Evolutionary conservation across 1,140 invertebrate genomes (phyloP).

Genomic region (Apis dorsata): DNA sequence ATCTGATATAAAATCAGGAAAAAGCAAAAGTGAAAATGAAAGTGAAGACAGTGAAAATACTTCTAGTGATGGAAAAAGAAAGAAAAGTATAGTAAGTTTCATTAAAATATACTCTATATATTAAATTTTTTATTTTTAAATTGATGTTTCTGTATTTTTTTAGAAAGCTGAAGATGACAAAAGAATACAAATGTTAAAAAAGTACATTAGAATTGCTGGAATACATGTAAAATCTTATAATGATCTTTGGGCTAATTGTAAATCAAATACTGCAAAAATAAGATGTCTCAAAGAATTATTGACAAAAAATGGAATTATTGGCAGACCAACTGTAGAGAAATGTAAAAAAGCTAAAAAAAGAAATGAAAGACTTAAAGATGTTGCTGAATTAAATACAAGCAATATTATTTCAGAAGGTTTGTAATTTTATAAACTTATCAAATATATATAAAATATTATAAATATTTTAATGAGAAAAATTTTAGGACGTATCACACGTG

Average conservation of each 20-base stretch:
- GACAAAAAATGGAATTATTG: slow-evolving; percentile 69
- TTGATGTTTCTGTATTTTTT: slow-evolving; percentile 7
- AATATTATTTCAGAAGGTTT: slow-evolving; percentile 74
- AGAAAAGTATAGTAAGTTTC: slow-evolving; percentile 44
- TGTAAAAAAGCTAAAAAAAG: slow-evolving; percentile 70
- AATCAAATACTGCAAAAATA: slow-evolving; percentile 66
- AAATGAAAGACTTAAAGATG: slow-evolving; percentile 65
- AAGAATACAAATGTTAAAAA: slow-evolving; percentile 69
- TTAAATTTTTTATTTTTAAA: neutral
- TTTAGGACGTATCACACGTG: slow-evolving; percentile 72
- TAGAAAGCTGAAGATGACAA: slow-evolving; percentile 48
- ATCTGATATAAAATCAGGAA: slow-evolving; percentile 32
- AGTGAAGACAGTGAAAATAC: slow-evolving; percentile 45
- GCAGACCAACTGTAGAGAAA: slow-evolving; percentile 72
- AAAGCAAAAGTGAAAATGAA: slow-evolving; percentile 44
- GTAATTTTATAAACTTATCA: neutral
- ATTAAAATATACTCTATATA: slow-evolving; percentile 7
- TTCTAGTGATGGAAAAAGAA: slow-evolving; percentile 49
- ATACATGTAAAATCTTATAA: slow-evolving; percentile 70
- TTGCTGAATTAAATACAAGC: slow-evolving; percentile 64
- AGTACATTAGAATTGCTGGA: slow-evolving; percentile 70
- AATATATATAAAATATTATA: neutral
- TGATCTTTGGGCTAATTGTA: slow-evolving; percentile 69
- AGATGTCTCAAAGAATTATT: slow-evolving; percentile 67
- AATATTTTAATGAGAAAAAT: slow-evolving; percentile 30